Evolutionary conservation across 2,888 invertebrate genomes (phyloP).

Genomic region (Ligdia adustata): DNA sequence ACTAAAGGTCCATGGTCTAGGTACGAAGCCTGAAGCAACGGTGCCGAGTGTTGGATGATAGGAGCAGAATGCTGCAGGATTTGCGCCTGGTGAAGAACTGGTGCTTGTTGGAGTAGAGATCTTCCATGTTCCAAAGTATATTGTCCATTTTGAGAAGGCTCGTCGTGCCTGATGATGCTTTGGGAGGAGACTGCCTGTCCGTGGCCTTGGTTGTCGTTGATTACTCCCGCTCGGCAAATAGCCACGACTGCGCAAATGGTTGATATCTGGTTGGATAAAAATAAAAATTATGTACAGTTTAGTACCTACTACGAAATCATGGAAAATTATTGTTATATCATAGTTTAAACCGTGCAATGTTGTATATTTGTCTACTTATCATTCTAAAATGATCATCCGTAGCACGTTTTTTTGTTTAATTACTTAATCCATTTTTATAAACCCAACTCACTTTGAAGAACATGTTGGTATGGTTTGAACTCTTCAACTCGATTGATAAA

Average conservation of each 20-base stretch:
- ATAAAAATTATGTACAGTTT: too few relatives aligned
- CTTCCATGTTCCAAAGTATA: slow-evolving; percentile 42
- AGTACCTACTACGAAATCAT: too few relatives aligned
- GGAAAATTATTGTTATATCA: too few relatives aligned
- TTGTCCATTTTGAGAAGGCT: slow-evolving; percentile 53
- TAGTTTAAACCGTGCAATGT: too few relatives aligned
- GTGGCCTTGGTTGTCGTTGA: slow-evolving; percentile 61
- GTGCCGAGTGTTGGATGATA: slow-evolving; percentile 28
- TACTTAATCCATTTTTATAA: not conserved
- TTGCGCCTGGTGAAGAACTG: slow-evolving; percentile 33
- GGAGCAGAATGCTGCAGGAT: slow-evolving; percentile 31
- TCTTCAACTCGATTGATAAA: slow-evolving; percentile 68
- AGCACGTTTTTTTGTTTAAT: too few relatives aligned
- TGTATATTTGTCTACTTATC: too few relatives aligned
- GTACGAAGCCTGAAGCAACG: slow-evolving; percentile 38
- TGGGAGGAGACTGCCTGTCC: slow-evolving; percentile 72
- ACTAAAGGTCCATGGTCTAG: slow-evolving; percentile 44
- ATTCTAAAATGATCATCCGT: too few relatives aligned
- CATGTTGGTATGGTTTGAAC: slow-evolving; percentile 70
- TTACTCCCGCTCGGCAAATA: slow-evolving; percentile 70
- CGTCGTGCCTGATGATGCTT: slow-evolving; percentile 70
- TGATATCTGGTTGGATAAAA: slow-evolving; percentile 60
- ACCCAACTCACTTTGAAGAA: slow-evolving; percentile 69
- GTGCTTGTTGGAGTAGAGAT: slow-evolving; percentile 39
- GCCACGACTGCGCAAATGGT: slow-evolving; percentile 71